phyloP scores from a whole-genome alignment of 2,113 vertebrate genomes.

The Tetraodon nigroviridis region DNA sequence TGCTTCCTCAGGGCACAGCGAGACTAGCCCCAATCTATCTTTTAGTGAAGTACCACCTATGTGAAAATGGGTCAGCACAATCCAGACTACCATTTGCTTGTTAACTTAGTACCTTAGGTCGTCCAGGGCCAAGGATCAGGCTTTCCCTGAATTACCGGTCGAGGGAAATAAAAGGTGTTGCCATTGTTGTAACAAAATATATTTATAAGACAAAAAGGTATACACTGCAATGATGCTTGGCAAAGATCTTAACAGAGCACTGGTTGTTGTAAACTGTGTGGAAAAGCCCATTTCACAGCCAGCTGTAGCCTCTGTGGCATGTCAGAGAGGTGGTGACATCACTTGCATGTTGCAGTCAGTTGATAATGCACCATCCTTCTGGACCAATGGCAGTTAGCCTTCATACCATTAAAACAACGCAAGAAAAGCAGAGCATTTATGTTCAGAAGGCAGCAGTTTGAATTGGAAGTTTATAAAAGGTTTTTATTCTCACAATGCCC shows the following conservation, averaged over 20 bases:
- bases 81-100: conserved; percentile 37
- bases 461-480: too few species aligned
- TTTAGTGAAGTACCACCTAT: conserved; percentile 12
- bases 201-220: too few species aligned
- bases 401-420: conserved; percentile 25
- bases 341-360: conserved; percentile 60
- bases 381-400: conserved; percentile 51
- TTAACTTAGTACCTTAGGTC: conserved; percentile 32
- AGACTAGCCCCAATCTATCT: conserved; percentile 15
- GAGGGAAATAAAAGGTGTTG: too few species aligned
- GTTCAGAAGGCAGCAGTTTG: too few species aligned
- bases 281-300: conserved; percentile 41
- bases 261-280: conserved; percentile 39
- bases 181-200: too few species aligned
- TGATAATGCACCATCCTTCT: conserved; percentile 59
- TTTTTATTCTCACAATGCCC: too few species aligned
- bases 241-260: conserved; percentile 27
- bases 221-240: too few species aligned
- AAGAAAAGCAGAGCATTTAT: too few species aligned
- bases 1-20: conserved; percentile 26
- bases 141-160: background rate
- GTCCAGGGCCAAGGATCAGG: conserved; percentile 5
- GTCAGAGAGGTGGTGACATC: conserved; percentile 60
- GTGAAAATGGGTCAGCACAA: conserved; percentile 24
- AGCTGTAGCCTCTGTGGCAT: conserved; percentile 46